Base-by-base conservation (phyloP, 2,113 vertebrate genomes). In the Mesoclemmys tuberculata region DNA sequence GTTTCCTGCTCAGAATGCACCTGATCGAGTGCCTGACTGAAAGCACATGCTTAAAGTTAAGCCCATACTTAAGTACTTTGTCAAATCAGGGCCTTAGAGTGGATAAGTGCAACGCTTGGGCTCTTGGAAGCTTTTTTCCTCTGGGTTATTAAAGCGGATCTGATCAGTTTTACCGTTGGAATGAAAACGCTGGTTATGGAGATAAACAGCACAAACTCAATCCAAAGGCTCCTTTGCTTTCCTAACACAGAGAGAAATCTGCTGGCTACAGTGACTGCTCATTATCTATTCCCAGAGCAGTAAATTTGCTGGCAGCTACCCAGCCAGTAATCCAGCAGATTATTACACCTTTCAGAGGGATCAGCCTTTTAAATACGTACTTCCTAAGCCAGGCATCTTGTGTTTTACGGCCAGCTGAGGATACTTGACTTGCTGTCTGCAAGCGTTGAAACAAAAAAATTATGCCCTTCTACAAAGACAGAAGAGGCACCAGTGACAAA, bases 261-360 rank as follows among this genome's bases (percentile, higher is more conserved):
- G 29, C 96, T 84, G 93, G 93, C 90, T 79, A 87, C 89, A 16
- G 95, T 2, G 6, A 58, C 85, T 41, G 93, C 86, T 79, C 92
- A 82, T 94, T 96, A 97, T 95, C 96, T 92, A 91, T 88, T 94
- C 88, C 89, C 94, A 92, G 89, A 92, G 94, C 92, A 90, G 96
- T 94, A 94, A 96, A 96, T 96, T 94, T 94, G 18, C 94, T 92
- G 41, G 94, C 89, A 49, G 90, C 97, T 91, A 71, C 81, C 46
- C 31, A 1, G 89, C 22, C 52, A 93, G 95, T 94, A 96, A 97
- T 97, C 96, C 85, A 0, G 58, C 1, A 74, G 96, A 97, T 93
- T 94, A 94, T 91, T 92, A 84, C 94, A 97, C 96, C 96, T 96
- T 93, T 92, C 95, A 97, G 88, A 55, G 0, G 80, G 3, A 86